phyloP scores from a whole-genome alignment of 2,113 vertebrate genomes.

The Pedionomus torquatus region DNA sequence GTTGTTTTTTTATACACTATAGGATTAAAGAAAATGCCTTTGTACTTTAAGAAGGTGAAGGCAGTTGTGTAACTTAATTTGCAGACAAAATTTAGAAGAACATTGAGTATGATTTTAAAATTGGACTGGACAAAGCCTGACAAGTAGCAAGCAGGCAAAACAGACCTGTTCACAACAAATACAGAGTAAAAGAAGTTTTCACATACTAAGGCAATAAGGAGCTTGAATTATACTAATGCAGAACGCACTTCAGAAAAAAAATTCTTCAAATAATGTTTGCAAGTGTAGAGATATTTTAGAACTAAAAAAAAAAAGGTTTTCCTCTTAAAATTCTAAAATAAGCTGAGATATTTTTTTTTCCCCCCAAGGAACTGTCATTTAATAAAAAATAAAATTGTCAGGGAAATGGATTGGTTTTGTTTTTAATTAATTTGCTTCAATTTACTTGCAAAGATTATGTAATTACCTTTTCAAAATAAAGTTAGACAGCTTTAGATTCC shows the following conservation, averaged over 20 bases:
- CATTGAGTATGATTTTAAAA: neutral
- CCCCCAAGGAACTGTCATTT: neutral
- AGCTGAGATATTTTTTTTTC: neutral
- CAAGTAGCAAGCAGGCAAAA: neutral
- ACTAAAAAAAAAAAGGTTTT: neutral
- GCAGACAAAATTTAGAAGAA: neutral
- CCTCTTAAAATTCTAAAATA: neutral
- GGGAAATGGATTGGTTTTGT: neutral
- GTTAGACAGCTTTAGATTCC: neutral
- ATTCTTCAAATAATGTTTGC: neutral
- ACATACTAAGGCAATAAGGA: neutral
- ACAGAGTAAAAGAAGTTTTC: neutral
- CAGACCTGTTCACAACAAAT: neutral
- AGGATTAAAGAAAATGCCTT: neutral
- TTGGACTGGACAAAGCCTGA: neutral
- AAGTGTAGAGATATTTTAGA: neutral
- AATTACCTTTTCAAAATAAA: neutral
- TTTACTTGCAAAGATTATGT: neutral
- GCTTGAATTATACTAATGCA: neutral
- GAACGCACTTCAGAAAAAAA: neutral
- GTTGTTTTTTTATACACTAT: neutral
- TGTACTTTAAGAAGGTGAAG: neutral
- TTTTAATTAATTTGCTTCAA: neutral
- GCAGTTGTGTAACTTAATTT: neutral
- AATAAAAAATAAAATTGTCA: neutral